Percentiles rank a stretch among this genome's conserved stretches.
phyloP scores from a whole-genome alignment of 1,140 invertebrate genomes.

The Saxidomus purpurata region DNA sequence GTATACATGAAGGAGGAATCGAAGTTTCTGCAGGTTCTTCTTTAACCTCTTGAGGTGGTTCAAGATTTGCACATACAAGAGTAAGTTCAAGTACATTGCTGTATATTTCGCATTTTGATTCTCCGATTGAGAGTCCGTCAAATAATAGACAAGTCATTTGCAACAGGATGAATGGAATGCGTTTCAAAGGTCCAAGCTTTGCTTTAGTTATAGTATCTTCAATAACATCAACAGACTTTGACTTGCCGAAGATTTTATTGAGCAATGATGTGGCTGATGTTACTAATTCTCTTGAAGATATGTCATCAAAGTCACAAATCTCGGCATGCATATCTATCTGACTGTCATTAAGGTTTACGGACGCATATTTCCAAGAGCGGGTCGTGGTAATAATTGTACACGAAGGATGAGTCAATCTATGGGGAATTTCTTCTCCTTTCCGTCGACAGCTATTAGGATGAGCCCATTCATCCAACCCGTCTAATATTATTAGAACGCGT shows the following conservation, averaged over 20 bases:
- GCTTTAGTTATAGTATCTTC: not conserved
- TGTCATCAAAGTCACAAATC: not conserved
- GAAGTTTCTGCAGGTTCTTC: not conserved
- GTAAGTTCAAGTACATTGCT: not conserved
- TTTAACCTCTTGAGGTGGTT: not conserved
- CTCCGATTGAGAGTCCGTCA: not conserved
- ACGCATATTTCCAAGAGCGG: not conserved
- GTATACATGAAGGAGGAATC: not conserved
- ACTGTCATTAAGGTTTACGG: not conserved
- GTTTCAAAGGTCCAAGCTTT: not conserved
- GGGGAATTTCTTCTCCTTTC: not conserved
- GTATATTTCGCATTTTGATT: not conserved
- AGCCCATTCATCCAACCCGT: not conserved
- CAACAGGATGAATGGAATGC: not conserved
- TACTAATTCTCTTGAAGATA: not conserved
- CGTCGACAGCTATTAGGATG: not conserved
- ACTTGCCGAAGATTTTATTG: not conserved
- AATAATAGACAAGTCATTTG: not conserved
- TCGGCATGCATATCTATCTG: not conserved
- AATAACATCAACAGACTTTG: not conserved
- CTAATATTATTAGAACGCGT: not conserved
- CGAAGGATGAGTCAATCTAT: not conserved
- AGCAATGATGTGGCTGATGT: not conserved
- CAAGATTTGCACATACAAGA: not conserved
- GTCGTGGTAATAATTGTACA: not conserved